These are phyloP conservation scores for Caradrina kadenii DNA, from an alignment of 2,888 invertebrate species.

Conservation along the genomic window DNA sequence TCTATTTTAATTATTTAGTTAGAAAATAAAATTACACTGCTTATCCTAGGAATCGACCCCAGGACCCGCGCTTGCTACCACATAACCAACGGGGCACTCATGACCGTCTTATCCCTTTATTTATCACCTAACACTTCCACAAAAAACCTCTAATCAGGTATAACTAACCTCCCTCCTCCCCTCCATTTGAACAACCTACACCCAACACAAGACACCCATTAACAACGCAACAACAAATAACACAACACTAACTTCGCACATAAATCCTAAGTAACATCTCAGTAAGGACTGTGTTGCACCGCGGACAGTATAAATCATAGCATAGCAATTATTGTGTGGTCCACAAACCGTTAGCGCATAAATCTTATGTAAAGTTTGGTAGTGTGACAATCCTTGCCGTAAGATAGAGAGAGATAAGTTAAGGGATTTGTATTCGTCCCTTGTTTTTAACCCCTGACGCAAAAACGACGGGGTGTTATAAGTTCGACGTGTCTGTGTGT, in stretches of 20 bases:
- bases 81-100: too few relatives aligned
- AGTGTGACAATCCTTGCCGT: slow-evolving; percentile 33
- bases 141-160: background rate
- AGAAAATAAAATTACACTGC: too few relatives aligned
- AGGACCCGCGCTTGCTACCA: too few relatives aligned
- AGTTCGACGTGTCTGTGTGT: too few relatives aligned
- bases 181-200: background rate
- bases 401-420: slow-evolving; percentile 39
- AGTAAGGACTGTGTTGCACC: slow-evolving; percentile 62
- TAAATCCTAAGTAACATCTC: slow-evolving; percentile 51
- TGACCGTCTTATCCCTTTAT: too few relatives aligned
- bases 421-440: slow-evolving; percentile 31
- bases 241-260: slow-evolving; percentile 46
- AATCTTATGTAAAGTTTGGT: slow-evolving; percentile 57
- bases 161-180: background rate
- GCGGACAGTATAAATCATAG: slow-evolving; percentile 60
- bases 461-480: too few relatives aligned
- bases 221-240: slow-evolving; percentile 47
- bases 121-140: background rate
- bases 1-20: too few relatives aligned
- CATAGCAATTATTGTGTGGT: slow-evolving; percentile 57
- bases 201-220: slow-evolving; percentile 6
- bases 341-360: slow-evolving; percentile 51
- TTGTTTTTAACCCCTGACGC: too few relatives aligned
- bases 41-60: too few relatives aligned